Base-by-base conservation (phyloP, 2,888 invertebrate genomes). In the Abrostola triplasia region DNA sequence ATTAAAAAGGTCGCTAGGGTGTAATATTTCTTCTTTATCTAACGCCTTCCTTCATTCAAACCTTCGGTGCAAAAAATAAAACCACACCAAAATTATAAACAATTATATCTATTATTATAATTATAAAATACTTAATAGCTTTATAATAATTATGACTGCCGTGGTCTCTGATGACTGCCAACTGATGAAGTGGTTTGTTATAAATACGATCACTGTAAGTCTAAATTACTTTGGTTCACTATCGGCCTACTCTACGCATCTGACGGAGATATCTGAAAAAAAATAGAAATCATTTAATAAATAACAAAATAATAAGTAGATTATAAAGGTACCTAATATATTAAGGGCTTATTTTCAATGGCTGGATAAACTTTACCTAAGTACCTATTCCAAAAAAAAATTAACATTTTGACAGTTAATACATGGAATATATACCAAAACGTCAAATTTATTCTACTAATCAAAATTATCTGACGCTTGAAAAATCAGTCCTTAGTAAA, bases 221-320 rank as follows among this genome's bases (percentile, higher is more conserved):
- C 49, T 67, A 68, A 70, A 73, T 72, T 74, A 80, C 84, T 86
- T 87, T 85, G 84, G 84, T 85, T 78, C 74, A 64, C 58, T 66
- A 60, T 50, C 56, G 55, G 53, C 56, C 36, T 42, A 52, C 40
- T 49, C 59, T 60, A 67, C 12, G 71, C 67, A 9, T 62, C 68
- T 10, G 71, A 69, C 5, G 63, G 66, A 37, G 64, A 52, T n/a
- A 76, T 35, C 79, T 79, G 73, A 0, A 76, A 76, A 7, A 58
- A 50, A 50, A 40, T 24, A 50, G 5, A 6, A 11, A 53, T 6
- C 0, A 0, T 6, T 48, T 40, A 38, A 5, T 41, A 10, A 55
- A 11, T 40, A 38, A 5, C 36, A 10, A 55, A 11, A 13, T 13
- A 13, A 51, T 24, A n/a, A n/a, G n/a, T n/a, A n/a, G n/a, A n/a